Evolutionary conservation across 2,797 vertebrate species (phyloP), one percentile per base, ranked within the genome.

Genomic region (Tapera naevia): DNA sequence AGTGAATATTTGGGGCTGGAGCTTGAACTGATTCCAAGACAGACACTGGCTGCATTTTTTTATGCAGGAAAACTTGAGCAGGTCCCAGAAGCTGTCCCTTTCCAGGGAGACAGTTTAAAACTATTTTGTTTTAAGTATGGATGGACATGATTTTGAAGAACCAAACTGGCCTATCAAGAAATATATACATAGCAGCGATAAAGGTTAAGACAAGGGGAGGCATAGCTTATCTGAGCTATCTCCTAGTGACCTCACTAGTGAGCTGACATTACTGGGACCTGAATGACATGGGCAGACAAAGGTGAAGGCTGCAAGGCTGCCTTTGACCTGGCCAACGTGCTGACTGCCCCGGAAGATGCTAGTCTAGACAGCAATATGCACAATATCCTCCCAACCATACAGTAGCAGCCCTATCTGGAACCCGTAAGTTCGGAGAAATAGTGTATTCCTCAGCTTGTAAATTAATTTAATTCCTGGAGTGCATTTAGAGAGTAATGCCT

Each of bases 401-500:
- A 92, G 86, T 17, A 89, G 91, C 90, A 91, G 91, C 80, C 91
- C 92, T 89, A 54, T 69, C 78, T 84, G n/a, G 87, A 83, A 86
- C 83, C 45, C 87, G 72, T 95, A 96, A 92, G 67, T 79, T 91
- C 94, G 92, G 62, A 96, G 71, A 79, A 95, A 81, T 5, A 83
- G 74, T 2, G 0, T 94, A 82, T 82, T 95, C 89, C 85, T 95
- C 89, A 80, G 82, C 85, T 92, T 96, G 89, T 91, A 96, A 96
- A 95, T 94, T 89, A 95, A 97, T 90, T 95, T 89, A 85, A 88
- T 93, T 95, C 79, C 95, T 96, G 73, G 76, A 94, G 87, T 81
- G 91, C 95, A 94, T 61, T 96, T 94, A 91, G 37, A 94, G 89
- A 94, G 80, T 93, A 94, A 94, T 62, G 89, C 93, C 95, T 89